Evolutionary conservation across 2,113 vertebrate genomes (phyloP).

Genomic region (Neolamprologus toae): DNA sequence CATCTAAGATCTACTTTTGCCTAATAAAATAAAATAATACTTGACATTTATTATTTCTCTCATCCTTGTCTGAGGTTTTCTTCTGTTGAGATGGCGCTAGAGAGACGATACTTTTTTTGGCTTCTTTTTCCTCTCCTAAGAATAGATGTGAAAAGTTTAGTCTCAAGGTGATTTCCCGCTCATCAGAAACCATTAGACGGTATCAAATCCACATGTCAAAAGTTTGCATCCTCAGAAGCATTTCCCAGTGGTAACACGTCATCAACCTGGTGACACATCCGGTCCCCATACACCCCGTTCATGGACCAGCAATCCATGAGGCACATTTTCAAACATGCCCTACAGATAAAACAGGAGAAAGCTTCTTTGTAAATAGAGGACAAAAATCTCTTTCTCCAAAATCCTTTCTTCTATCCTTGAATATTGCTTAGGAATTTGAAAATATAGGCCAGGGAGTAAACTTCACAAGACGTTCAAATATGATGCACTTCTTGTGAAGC

Average conservation of each 20-base stretch:
- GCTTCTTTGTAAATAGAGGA: constrained; percentile 9
- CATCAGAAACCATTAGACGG: constrained; percentile 45
- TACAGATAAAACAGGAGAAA: not conserved
- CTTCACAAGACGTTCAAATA: not conserved
- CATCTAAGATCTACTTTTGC: not conserved
- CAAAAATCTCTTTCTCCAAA: not conserved
- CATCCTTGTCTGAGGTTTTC: not conserved
- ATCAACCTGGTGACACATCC: constrained; percentile 50
- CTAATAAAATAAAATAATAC: not conserved
- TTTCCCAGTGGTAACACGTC: constrained; percentile 41
- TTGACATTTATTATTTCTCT: not conserved
- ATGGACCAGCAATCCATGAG: constrained; percentile 40
- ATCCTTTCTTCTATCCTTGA: not conserved
- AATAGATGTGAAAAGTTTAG: not conserved
- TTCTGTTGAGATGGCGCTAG: not conserved
- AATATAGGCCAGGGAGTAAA: not conserved
- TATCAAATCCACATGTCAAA: constrained; percentile 49
- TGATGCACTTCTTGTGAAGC: not conserved
- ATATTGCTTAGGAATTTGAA: not conserved
- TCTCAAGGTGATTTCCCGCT: constrained; percentile 30
- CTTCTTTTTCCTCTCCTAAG: not conserved
- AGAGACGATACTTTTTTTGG: not conserved
- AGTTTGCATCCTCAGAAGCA: constrained; percentile 28
- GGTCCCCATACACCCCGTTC: not conserved
- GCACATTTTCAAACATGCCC: constrained; percentile 12